Conservation (phyloP, 1,140 invertebrate species). For the Neuroterus valhalla region DNA sequence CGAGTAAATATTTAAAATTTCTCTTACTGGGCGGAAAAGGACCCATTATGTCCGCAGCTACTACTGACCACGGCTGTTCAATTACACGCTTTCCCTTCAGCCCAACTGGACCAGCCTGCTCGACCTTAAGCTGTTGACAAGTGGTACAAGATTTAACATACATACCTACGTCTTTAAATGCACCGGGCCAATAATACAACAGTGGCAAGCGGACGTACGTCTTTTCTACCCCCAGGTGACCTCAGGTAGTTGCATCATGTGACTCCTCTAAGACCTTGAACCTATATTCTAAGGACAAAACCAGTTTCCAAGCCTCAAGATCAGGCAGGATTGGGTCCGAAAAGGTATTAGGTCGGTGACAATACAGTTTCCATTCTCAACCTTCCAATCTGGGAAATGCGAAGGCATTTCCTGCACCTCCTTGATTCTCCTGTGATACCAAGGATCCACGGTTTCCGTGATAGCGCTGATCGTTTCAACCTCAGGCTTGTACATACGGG, state of each 20-base stretch:
- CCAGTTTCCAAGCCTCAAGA: conserved; percentile 44
- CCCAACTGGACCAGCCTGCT: conserved; percentile 46
- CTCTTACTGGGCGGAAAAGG: too few relatives aligned
- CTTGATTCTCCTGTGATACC: background rate
- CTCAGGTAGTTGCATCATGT: conserved; percentile 42
- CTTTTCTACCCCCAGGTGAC: conserved; percentile 64
- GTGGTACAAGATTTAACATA: conserved; percentile 44
- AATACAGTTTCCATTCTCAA: conserved; percentile 21
- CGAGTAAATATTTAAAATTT: too few relatives aligned
- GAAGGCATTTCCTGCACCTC: background rate
- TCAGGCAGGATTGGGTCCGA: conserved; percentile 7
- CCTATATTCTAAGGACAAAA: conserved; percentile 18
- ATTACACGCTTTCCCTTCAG: conserved; percentile 52
- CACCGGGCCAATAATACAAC: conserved; percentile 43
- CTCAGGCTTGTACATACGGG: too few relatives aligned
- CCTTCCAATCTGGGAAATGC: background rate
- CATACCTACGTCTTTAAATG: conserved; percentile 42
- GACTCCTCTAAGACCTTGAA: background rate
- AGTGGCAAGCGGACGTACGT: conserved; percentile 42
- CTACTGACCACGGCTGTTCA: too few relatives aligned
- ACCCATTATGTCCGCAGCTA: too few relatives aligned
- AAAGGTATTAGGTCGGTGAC: background rate
- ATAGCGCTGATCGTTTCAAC: too few relatives aligned
- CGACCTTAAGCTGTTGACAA: too few relatives aligned
- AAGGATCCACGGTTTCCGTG: background rate